Evolutionary conservation across 2,113 vertebrate species (phyloP).

Genomic region (human (Homo sapiens)): GRCh38 chrX:57164001-57164500

Average conservation of each 20-base stretch:
- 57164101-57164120: background rate
- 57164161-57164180: background rate
- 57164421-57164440: background rate
- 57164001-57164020: background rate
- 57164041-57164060: background rate
- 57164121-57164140: background rate
- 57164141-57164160: background rate
- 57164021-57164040: background rate
- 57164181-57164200: background rate
- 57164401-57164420: background rate
- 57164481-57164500: background rate
- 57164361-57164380: background rate
- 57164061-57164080: background rate
- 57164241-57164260: background rate
- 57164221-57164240: background rate
- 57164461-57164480: background rate
- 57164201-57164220: background rate
- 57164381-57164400: background rate
- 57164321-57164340: background rate
- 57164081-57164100: background rate
- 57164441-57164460: background rate
- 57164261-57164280: background rate
- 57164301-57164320: background rate
- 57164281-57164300: background rate
- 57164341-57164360: background rate